Conservation (phyloP, 1,140 invertebrate species). For the Drosophila subpulchrella region DNA sequence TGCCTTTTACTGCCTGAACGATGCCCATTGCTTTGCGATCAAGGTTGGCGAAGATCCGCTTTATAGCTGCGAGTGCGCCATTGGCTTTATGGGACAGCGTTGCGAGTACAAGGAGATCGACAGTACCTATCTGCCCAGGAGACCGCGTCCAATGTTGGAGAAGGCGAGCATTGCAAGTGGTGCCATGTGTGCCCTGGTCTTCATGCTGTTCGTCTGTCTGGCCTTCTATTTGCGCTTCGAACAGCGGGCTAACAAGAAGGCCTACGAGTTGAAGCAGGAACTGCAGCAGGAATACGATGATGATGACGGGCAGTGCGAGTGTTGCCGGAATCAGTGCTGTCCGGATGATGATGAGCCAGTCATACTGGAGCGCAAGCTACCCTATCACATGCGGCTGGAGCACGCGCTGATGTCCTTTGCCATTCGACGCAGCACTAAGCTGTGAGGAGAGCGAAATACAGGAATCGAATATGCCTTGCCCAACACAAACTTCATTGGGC, state of each 20-base stretch:
- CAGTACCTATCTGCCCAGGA: slow-evolving; percentile 92
- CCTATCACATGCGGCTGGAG: slow-evolving; percentile 73
- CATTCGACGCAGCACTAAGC: slow-evolving; percentile 71
- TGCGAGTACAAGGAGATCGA: slow-evolving; percentile 97
- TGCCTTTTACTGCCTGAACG: slow-evolving; percentile 97
- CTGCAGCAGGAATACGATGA: slow-evolving; percentile 29
- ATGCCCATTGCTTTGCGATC: slow-evolving; percentile 96
- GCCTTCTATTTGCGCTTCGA: slow-evolving; percentile 92
- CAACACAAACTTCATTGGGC: slow-evolving; percentile 56
- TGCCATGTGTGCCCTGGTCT: slow-evolving; percentile 93
- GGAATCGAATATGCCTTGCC: slow-evolving; percentile 49
- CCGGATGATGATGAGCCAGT: slow-evolving; percentile 48
- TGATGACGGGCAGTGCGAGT: slow-evolving; percentile 56
- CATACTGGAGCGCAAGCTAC: slow-evolving; percentile 52
- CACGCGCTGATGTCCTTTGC: slow-evolving; percentile 73
- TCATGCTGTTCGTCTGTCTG: slow-evolving; percentile 94
- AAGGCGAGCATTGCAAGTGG: slow-evolving; percentile 96
- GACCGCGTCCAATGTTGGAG: slow-evolving; percentile 94
- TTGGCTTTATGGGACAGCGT: slow-evolving; percentile 96
- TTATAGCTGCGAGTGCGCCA: slow-evolving; percentile 97
- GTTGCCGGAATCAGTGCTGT: slow-evolving; percentile 61
- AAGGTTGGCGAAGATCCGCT: slow-evolving; percentile 96
- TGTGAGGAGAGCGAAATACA: slow-evolving; percentile 37
- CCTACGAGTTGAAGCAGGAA: slow-evolving; percentile 85
- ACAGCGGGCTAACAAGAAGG: slow-evolving; percentile 85